Base-by-base conservation (phyloP, 2,797 vertebrate species). In the Parauchenoglanis ngamensis region DNA sequence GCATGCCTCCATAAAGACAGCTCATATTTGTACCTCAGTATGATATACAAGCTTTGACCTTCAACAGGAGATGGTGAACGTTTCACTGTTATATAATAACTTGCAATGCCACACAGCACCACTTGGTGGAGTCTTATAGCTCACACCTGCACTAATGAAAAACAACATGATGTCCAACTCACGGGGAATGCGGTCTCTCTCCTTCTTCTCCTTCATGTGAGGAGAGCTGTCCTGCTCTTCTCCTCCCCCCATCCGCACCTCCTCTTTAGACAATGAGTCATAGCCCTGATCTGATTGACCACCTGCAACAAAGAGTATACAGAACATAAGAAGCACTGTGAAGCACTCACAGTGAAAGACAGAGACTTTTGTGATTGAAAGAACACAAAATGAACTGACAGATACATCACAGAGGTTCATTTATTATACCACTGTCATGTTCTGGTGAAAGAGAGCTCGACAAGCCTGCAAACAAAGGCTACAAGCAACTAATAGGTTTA, bases 211-310 rank as follows among this genome's bases (percentile, higher is more conserved):
- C 90, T 96, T 97, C 89, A 93, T 92, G 84, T 94, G 92, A 76
- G 94, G 93, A 65, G 94, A 93, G 84, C 61, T 83, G 89, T 96
- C 96, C 89, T 94, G 94, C 84, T 94, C 92, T 88, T 95, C 95
- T 84, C 90, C 91, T 94, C 93, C 92, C 15, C 95, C 96, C 93
- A 97, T 94, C 92, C 95, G 96, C 92, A 96, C 94, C 93, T 97
- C 97, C 90, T 98, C 98, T 92, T 98, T 99, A 88, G 97, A 96
- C 81, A 98, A 92, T 52, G 97, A 96, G 92, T 97, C 97, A 86
- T 96, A 98, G 87, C 97, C 97, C 87, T 97, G 94, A 93, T 99
- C 98, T 89, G 98, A 96, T 91, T 97, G 97, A 56, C 97, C 97
- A 89, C 97, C 98, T 99, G 80, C 46, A 90, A 87, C 54, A 56